Evolutionary conservation across 2,888 invertebrate species (phyloP), one percentile per base, ranked within the genome.

Genomic region (Epicampocera succincta): DNA sequence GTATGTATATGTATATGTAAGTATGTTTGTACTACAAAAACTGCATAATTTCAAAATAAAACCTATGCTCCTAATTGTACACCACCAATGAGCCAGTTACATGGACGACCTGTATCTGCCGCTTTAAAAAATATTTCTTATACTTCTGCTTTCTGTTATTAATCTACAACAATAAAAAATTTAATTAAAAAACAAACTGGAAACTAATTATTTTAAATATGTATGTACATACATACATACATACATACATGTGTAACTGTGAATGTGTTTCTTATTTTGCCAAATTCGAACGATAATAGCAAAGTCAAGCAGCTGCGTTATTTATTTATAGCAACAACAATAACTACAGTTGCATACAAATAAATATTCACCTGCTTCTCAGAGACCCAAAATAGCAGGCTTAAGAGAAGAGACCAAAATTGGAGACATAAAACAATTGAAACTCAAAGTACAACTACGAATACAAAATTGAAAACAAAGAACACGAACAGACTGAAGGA

Each of bases 321-420:
- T 50, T 17, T 12, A 48, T 50, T 5, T 63, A 11, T 38, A 15
- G 44, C 44, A 56, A 58, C 38, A 68, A 13, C 5, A 46, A 52
- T 44, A 11, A 44, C 52, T 40, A 48, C 48, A 19, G 15, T 48
- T 11, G 15, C 8, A n/a, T 19, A 3, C 42, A 17, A 68, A 56
- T 21, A 50, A 50, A 42, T 29, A 68, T 79, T 73, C 78, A 79
- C 78, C 78, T 79, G 78, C 78, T 60, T 79, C 44, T 73, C 40
- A 66, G 60, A 73, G 58, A 40, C 42, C 33, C 48, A 29, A 33
- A 56, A 21, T 38, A 15, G 19, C 19, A 50, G 38, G 25, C 61
- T 15, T 1, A 42, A 54, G 38, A 56, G 29, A 15, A 65, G 38
- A 54, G 15, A 65, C 21, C 17, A 21, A 61, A 63, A 19, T 1